Evolutionary conservation across 1,140 invertebrate genomes (phyloP).

Genomic region (Acyrthosiphon pisum): DNA sequence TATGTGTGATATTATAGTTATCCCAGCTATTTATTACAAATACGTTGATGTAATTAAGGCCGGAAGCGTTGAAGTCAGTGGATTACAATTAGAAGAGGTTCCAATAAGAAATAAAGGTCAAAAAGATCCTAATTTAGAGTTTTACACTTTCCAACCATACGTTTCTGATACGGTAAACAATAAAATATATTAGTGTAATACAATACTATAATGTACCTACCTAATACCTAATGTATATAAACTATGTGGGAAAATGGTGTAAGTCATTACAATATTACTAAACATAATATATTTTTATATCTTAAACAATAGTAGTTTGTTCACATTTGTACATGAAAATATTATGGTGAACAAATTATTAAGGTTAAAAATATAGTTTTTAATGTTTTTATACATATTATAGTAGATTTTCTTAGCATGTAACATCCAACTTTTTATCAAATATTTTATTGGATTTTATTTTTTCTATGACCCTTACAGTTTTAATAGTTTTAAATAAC

Average conservation of each 20-base stretch:
- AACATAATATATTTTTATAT: neutral
- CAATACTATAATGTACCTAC: neutral
- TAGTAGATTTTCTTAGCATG: too few relatives aligned
- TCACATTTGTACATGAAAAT: neutral
- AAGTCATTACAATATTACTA: too few relatives aligned
- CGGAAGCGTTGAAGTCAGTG: constrained; percentile 85
- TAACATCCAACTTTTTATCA: too few relatives aligned
- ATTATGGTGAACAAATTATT: neutral
- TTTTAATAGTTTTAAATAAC: too few relatives aligned
- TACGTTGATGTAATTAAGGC: constrained; percentile 78
- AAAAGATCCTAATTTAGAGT: constrained; percentile 77
- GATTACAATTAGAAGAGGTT: constrained; percentile 85
- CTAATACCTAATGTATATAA: neutral
- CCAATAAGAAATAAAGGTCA: constrained; percentile 76
- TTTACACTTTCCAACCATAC: constrained; percentile 72
- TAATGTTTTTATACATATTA: too few relatives aligned
- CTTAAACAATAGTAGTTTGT: neutral
- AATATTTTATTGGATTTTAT: too few relatives aligned
- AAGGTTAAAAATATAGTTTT: neutral
- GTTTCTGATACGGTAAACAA: constrained; percentile 17
- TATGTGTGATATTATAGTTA: constrained; percentile 60
- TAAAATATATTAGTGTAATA: neutral
- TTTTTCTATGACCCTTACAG: too few relatives aligned
- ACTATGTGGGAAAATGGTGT: neutral
- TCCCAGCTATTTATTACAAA: constrained; percentile 73